These are phyloP conservation scores for human DNA, from an alignment of 2,113 vertebrate species.

Conservation along the genomic window DNA sequence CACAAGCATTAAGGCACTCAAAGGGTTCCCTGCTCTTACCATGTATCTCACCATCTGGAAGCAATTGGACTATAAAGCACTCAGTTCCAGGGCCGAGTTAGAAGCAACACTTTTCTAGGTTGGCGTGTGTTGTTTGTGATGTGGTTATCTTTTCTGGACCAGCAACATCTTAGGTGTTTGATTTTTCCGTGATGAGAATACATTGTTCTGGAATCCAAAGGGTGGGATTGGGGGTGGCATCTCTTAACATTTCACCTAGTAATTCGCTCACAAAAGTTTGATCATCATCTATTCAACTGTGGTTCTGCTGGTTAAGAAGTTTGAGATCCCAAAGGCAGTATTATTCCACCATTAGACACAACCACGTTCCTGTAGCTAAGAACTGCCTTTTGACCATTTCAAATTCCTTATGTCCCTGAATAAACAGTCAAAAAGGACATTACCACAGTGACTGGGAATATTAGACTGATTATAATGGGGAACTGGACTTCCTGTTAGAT, in stretches of 20 bases:
- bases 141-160: neutral
- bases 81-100: accelerated
- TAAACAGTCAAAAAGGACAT: neutral
- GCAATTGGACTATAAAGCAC: accelerated
- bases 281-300: neutral
- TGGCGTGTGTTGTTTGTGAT: neutral
- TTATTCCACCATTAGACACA: neutral
- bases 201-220: neutral
- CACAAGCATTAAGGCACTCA: neutral
- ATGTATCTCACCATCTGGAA: neutral
- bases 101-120: neutral
- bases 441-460: neutral
- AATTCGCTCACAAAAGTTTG: neutral
- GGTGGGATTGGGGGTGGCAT: neutral
- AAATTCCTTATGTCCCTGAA: neutral
- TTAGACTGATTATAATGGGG: neutral
- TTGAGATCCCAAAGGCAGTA: neutral
- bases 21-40: neutral
- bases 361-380: neutral
- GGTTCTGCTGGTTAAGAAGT: neutral
- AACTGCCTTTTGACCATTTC: neutral
- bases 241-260: neutral
- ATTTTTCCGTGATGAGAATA: neutral
- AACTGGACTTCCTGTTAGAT: neutral
- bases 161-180: neutral